Evolutionary conservation across 2,888 invertebrate genomes (phyloP).

Genomic region (Oligia fasciuncula): DNA sequence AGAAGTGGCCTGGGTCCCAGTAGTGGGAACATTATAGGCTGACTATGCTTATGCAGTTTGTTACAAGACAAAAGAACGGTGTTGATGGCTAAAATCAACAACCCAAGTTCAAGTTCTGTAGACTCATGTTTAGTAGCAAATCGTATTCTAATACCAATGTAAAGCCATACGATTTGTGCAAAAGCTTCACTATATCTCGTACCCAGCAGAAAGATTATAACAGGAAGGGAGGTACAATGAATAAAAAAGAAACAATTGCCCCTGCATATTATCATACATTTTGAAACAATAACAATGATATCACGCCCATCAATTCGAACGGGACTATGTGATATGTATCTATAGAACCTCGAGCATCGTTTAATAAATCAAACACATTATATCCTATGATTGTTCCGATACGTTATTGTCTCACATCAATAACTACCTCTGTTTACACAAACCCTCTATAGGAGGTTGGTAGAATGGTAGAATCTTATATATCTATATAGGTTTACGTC

Average conservation of each 20-base stretch:
- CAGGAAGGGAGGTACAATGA: not conserved
- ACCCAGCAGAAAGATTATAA: constrained; percentile 1
- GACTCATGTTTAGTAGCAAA: not conserved
- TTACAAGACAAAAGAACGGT: not conserved
- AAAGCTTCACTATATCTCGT: not conserved
- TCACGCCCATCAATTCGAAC: constrained; percentile 73
- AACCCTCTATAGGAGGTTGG: constrained; percentile 76
- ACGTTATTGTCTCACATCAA: constrained; percentile 86
- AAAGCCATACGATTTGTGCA: not conserved
- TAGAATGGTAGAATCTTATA: constrained; percentile 15
- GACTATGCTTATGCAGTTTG: not conserved
- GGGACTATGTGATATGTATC: constrained; percentile 67
- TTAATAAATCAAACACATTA: constrained; percentile 88
- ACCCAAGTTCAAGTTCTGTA: not conserved
- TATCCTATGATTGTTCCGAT: constrained; percentile 83
- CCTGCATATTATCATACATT: constrained; percentile 44
- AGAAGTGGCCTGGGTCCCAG: not conserved
- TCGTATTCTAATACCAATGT: not conserved
- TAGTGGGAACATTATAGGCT: not conserved
- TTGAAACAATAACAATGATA: constrained; percentile 75
- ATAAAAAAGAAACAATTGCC: constrained; percentile 49
- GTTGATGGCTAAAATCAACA: not conserved
- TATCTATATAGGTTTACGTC: not conserved
- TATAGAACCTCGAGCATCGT: constrained; percentile 72
- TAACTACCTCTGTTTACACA: constrained; percentile 83